phyloP scores from a whole-genome alignment of 2,113 vertebrate genomes.

The Austrofundulus limnaeus region DNA sequence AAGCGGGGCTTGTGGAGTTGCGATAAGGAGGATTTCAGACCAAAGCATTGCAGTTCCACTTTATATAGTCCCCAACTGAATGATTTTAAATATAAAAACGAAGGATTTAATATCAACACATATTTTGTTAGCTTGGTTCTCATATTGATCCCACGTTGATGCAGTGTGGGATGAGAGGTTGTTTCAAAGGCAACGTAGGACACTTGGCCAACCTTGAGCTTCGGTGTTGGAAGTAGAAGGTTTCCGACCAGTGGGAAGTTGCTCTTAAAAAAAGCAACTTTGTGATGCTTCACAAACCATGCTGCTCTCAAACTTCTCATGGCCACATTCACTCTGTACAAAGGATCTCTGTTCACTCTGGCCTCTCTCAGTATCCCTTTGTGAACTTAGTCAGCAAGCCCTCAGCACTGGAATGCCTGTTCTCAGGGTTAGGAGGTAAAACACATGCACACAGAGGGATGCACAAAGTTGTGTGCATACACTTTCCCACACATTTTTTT shows the following conservation, averaged over 20 bases:
- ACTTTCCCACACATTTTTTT: constrained; percentile 49
- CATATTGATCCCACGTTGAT: constrained; percentile 14
- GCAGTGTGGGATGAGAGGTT: constrained; percentile 8
- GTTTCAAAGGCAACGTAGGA: constrained; percentile 35
- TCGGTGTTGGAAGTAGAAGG: constrained; percentile 40
- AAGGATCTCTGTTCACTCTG: constrained; percentile 77
- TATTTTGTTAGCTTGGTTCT: constrained; percentile 6
- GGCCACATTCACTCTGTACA: constrained; percentile 77
- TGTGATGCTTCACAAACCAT: constrained; percentile 76
- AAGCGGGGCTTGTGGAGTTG: no score
- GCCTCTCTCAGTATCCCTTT: constrained; percentile 78
- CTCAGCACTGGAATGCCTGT: constrained; percentile 74
- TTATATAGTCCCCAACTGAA: no score
- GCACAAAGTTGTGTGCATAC: constrained; percentile 29
- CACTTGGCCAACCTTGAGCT: constrained; percentile 33
- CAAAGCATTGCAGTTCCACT: no score
- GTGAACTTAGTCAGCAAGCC: constrained; percentile 74
- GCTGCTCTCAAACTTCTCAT: constrained; percentile 74
- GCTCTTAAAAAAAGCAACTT: constrained; percentile 65
- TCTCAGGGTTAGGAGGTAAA: constrained; percentile 74
- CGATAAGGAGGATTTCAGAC: no score
- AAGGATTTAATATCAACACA: no score
- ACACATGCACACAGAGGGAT: constrained; percentile 45
- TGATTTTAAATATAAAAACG: no score
- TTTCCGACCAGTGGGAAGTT: constrained; percentile 37